These are phyloP conservation scores for Alsophila aescularia DNA, from an alignment of 2,888 invertebrate genomes.

Conservation along the genomic window DNA sequence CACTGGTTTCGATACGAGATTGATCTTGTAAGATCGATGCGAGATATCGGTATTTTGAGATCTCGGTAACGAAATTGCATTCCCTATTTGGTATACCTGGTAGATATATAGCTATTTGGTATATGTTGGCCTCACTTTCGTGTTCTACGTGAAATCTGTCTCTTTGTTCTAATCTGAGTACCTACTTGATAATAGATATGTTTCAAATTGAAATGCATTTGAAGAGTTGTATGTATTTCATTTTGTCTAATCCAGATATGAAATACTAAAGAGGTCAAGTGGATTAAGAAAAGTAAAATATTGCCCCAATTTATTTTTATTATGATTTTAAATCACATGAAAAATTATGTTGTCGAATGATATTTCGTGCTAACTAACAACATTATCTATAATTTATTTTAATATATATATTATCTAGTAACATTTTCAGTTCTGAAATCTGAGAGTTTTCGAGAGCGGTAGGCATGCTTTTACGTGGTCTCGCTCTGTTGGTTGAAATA, in stretches of 20 bases:
- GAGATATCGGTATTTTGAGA: too few species aligned
- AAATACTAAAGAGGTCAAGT: constrained; percentile 11
- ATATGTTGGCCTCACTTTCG: too few species aligned
- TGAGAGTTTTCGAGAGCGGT: constrained; percentile 41
- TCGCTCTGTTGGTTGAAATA: constrained; percentile 35
- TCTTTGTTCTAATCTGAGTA: too few species aligned
- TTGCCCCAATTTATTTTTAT: constrained; percentile 44
- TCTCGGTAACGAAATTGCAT: too few species aligned
- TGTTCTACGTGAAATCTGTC: too few species aligned
- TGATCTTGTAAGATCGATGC: too few species aligned
- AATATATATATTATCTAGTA: constrained; percentile 28
- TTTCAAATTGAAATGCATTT: too few species aligned
- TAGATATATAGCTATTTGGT: too few species aligned
- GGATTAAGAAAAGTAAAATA: constrained; percentile 11
- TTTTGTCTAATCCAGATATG: constrained; percentile 7
- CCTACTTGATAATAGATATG: too few species aligned
- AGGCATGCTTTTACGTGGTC: constrained; percentile 38
- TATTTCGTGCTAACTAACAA: constrained; percentile 42
- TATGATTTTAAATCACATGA: constrained; percentile 13
- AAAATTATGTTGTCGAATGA: constrained; percentile 46
- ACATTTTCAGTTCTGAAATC: constrained; percentile 34
- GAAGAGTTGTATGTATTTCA: not conserved
- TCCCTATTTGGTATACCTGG: too few species aligned
- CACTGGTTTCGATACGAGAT: too few species aligned
- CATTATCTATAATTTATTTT: constrained; percentile 39